Conservation (phyloP, 2,888 invertebrate genomes). For the Allolobophora icterica region DNA sequence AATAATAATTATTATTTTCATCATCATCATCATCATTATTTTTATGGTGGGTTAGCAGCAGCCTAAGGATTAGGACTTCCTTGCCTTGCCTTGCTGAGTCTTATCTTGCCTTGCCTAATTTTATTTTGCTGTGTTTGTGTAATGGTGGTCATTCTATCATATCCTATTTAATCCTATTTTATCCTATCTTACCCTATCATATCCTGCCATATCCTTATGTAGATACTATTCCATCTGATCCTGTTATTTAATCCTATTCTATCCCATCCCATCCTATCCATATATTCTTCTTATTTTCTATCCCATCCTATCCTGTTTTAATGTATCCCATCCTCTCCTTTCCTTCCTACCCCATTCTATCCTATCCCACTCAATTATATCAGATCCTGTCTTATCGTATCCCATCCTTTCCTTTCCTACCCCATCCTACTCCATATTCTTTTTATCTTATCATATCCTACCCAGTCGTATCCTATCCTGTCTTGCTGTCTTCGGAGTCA, state of each 20-base stretch:
- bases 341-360: neutral
- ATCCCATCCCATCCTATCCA: neutral
- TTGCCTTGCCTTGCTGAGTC: no score
- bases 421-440: neutral
- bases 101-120: no score
- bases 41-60: no score
- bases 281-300: neutral
- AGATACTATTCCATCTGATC: neutral
- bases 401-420: neutral
- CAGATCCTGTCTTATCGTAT: neutral
- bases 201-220: neutral
- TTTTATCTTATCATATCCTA: neutral
- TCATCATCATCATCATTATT: no score
- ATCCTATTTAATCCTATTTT: neutral
- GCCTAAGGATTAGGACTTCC: no score
- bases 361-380: no score
- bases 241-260: neutral
- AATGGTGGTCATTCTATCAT: no score
- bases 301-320: neutral
- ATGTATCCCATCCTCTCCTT: neutral
- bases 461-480: neutral
- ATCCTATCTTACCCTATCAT: neutral
- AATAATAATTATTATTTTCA: no score
- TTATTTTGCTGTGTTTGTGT: no score
- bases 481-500: neutral